phyloP scores from a whole-genome alignment of 2,113 vertebrate genomes.

The Microcebus murinus region DNA sequence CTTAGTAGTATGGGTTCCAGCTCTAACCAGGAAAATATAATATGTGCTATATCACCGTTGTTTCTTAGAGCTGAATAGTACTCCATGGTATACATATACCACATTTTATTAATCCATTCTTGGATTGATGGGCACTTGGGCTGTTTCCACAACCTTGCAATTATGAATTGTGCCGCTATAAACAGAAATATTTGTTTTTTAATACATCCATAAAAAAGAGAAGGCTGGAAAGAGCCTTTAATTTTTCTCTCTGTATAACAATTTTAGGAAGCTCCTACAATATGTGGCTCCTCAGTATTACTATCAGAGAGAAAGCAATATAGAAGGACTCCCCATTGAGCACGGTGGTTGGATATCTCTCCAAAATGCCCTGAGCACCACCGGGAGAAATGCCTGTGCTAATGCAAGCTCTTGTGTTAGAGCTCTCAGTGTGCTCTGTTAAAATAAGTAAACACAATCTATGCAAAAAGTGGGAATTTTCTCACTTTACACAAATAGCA shows the following conservation, averaged over 20 bases:
- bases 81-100: too few species aligned
- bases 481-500: background rate
- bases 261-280: background rate
- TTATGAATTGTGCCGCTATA: too few species aligned
- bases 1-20: too few species aligned
- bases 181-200: background rate
- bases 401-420: background rate
- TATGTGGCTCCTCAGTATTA: background rate
- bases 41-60: too few species aligned
- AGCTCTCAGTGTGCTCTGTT: background rate
- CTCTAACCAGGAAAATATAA: too few species aligned
- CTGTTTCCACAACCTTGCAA: too few species aligned
- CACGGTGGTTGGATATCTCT: background rate
- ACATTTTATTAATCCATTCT: too few species aligned
- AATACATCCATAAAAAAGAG: background rate
- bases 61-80: too few species aligned
- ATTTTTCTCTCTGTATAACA: background rate
- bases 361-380: slow-evolving; percentile 35
- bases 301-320: background rate
- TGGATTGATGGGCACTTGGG: too few species aligned
- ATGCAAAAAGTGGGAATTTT: background rate
- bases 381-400: background rate
- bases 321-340: background rate
- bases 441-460: slow-evolving; percentile 3
- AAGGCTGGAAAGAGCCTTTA: background rate